Conservation (phyloP, 2,797 vertebrate species). For the Iguana delicatissima region DNA sequence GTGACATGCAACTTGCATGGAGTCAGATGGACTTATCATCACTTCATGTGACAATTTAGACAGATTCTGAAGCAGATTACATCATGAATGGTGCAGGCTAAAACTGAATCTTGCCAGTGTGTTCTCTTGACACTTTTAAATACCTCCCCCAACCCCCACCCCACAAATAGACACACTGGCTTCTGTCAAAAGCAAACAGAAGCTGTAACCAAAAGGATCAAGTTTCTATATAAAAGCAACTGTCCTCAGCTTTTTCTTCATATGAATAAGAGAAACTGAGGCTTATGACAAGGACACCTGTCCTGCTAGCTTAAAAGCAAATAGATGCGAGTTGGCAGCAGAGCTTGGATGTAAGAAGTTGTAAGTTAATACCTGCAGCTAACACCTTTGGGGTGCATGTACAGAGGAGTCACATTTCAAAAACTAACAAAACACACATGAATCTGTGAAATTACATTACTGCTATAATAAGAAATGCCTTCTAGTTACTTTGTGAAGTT, state of each 20-base stretch:
- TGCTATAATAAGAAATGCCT: no score
- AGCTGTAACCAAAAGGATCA: not conserved
- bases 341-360: no score
- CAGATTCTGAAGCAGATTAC: not conserved
- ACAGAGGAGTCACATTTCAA: no score
- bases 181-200: not conserved
- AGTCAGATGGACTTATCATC: not conserved
- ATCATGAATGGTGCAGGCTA: not conserved
- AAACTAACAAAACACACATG: no score
- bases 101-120: not conserved
- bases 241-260: not conserved
- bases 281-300: not conserved
- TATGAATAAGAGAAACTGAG: not conserved
- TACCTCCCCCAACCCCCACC: no score
- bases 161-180: not conserved
- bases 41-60: not conserved
- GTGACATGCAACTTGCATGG: not conserved
- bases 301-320: not conserved
- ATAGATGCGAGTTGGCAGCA: not conserved
- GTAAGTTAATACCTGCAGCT: no score
- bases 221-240: not conserved
- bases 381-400: no score
- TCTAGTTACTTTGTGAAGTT: no score
- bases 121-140: not conserved
- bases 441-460: no score